Percentiles rank a stretch among this genome's conserved stretches.
Conservation (phyloP, 2,113 vertebrate genomes). For the Apus apus region DNA sequence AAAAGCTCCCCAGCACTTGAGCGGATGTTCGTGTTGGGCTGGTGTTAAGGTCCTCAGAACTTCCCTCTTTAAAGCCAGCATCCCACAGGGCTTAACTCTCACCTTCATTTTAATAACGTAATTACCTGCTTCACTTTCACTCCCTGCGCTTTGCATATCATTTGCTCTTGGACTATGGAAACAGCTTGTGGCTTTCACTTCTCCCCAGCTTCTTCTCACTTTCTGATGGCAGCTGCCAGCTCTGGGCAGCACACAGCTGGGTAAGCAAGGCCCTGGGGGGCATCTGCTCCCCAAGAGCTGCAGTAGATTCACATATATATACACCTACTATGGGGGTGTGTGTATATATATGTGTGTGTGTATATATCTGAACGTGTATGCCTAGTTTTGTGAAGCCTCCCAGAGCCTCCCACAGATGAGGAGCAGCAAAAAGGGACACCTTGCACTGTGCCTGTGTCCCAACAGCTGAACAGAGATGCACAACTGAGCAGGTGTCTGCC, state of each 20-base stretch:
- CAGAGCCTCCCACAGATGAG: not conserved
- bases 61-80: rapidly evolving
- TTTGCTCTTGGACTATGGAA: constrained; percentile 16
- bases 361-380: rapidly evolving
- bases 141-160: not conserved
- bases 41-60: not conserved
- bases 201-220: not conserved
- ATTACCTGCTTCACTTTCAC: not conserved
- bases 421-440: not conserved
- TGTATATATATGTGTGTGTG: not conserved
- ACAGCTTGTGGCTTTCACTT: constrained; percentile 50
- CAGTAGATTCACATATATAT: rapidly evolving
- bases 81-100: not conserved
- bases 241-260: not conserved
- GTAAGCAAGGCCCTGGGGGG: rapidly evolving
- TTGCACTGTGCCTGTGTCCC: rapidly evolving
- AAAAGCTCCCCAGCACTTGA: not conserved
- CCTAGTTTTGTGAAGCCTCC: not conserved
- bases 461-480: not conserved
- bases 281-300: not conserved
- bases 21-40: rapidly evolving
- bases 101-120: not conserved
- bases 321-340: not conserved
- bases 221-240: not conserved
- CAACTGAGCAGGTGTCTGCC: not conserved